Conservation (phyloP, 2,888 invertebrate genomes). For the Erebia palarica region DNA sequence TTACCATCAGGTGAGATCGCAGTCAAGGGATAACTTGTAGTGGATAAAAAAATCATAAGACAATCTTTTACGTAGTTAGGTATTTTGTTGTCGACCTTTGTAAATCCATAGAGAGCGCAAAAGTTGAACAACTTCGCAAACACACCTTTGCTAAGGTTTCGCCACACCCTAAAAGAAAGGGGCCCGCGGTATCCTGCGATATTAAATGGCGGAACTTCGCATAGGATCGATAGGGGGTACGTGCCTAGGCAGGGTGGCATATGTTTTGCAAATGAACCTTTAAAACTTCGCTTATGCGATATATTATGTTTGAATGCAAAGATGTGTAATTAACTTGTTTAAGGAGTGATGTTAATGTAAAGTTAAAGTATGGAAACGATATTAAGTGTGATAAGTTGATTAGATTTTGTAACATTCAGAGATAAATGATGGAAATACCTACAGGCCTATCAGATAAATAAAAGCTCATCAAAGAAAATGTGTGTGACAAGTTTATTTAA, state of each 20-base stretch:
- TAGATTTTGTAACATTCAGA: no score
- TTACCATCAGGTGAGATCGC: no score
- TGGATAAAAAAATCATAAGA: not conserved
- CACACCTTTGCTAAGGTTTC: conserved; percentile 27
- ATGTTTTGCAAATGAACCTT: conserved; percentile 7
- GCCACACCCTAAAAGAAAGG: conserved; percentile 24
- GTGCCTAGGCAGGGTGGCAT: conserved; percentile 4
- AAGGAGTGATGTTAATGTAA: no score
- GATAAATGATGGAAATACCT: no score
- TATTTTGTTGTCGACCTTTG: conserved; percentile 2
- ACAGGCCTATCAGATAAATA: no score
- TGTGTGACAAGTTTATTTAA: no score
- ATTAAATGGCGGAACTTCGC: conserved; percentile 24
- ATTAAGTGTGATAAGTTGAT: no score
- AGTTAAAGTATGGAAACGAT: no score
- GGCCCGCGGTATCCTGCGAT: conserved; percentile 14
- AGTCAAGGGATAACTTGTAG: no score
- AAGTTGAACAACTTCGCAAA: conserved; percentile 19
- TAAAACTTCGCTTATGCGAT: not conserved
- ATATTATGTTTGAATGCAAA: not conserved
- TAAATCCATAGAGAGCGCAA: not conserved
- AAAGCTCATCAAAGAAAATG: no score
- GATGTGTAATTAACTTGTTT: no score
- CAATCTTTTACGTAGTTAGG: not conserved
- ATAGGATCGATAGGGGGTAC: conserved; percentile 28